A percentile compares a stretch with the other conserved stretches of the same genome.
phyloP scores from a whole-genome alignment of 1,140 invertebrate species.

The Heliconius eleuchia region DNA sequence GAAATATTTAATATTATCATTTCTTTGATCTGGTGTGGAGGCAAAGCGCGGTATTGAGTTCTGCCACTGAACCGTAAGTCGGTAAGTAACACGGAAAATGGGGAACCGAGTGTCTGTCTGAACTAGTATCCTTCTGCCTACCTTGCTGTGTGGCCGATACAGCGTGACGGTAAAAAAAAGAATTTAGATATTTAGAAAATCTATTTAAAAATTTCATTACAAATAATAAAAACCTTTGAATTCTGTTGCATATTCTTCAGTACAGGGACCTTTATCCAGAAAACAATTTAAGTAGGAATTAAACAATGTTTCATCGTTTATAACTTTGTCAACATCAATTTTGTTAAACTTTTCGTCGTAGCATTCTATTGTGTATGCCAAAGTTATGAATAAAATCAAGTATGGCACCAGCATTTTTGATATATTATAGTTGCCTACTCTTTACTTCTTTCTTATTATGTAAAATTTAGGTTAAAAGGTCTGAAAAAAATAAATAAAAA shows the following conservation, averaged over 20 bases:
- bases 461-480: too few relatives aligned
- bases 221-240: slow-evolving; percentile 79
- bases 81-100: too few relatives aligned
- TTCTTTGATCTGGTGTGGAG: too few relatives aligned
- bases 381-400: slow-evolving; percentile 23
- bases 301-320: slow-evolving; percentile 84
- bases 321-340: slow-evolving; percentile 85
- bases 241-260: slow-evolving; percentile 83
- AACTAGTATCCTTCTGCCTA: too few relatives aligned
- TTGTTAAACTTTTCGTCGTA: slow-evolving; percentile 80
- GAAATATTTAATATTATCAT: too few relatives aligned
- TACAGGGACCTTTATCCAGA: slow-evolving; percentile 85
- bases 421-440: neutral
- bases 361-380: slow-evolving; percentile 35
- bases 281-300: slow-evolving; percentile 86
- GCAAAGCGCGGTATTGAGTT: too few relatives aligned
- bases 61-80: too few relatives aligned
- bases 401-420: neutral
- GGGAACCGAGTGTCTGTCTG: too few relatives aligned
- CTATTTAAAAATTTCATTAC: neutral
- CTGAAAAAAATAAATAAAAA: too few relatives aligned
- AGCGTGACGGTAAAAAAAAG: too few relatives aligned
- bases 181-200: neutral
- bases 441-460: too few relatives aligned
- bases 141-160: too few relatives aligned